A percentile compares a stretch with the other conserved stretches of the same genome.
These are phyloP conservation scores for Panulirus ornatus DNA, from an alignment of 1,140 invertebrate genomes.

Conservation along the genomic window DNA sequence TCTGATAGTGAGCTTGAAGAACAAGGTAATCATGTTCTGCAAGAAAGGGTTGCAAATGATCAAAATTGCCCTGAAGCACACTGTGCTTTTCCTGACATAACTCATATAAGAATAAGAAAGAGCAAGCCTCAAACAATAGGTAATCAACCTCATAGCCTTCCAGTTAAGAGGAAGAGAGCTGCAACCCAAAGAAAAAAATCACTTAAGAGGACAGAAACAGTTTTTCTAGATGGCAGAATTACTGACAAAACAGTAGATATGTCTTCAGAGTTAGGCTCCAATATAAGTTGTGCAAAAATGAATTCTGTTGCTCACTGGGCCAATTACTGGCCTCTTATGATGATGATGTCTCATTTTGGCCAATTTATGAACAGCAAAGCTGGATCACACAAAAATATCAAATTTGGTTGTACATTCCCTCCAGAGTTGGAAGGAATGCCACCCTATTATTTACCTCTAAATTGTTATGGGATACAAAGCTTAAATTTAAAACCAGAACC, in stretches of 20 bases:
- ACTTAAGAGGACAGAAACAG: not conserved
- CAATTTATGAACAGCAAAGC: not conserved
- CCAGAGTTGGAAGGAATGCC: not conserved
- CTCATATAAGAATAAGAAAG: not conserved
- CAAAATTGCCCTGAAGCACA: not conserved
- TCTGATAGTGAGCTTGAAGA: slow-evolving; percentile 34
- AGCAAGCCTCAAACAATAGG: not conserved
- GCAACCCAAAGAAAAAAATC: not conserved
- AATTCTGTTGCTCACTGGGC: not conserved
- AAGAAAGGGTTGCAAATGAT: not conserved
- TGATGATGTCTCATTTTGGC: not conserved
- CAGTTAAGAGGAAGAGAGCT: not conserved
- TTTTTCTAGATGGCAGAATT: not conserved
- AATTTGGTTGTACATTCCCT: not conserved
- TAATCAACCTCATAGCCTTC: not conserved
- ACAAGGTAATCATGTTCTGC: not conserved
- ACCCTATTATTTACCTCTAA: not conserved
- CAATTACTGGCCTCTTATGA: not conserved
- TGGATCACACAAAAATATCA: not conserved
- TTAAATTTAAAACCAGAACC: not conserved
- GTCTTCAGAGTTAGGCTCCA: not conserved
- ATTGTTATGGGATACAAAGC: not conserved
- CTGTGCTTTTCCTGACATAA: not conserved
- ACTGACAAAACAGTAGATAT: not conserved
- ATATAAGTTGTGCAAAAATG: not conserved